Evolutionary conservation across 2,113 vertebrate species (phyloP).

Genomic region (Psilopogon haemacephalus): DNA sequence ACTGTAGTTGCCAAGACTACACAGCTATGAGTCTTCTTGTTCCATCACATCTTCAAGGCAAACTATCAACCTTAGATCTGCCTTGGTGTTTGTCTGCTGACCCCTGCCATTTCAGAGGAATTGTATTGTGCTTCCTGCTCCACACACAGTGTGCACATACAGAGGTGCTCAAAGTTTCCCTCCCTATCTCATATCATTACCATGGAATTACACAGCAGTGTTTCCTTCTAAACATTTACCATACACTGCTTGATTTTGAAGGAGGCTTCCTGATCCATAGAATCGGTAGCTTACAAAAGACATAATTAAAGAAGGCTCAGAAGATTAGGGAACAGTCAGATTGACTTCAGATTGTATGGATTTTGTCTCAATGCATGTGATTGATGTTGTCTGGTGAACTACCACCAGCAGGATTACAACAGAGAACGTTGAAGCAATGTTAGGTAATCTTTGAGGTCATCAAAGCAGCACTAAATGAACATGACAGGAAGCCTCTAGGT

Average conservation of each 20-base stretch:
- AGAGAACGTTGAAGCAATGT: background rate
- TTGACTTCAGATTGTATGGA: background rate
- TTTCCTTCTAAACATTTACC: background rate
- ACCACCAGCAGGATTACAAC: background rate
- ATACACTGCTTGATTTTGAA: background rate
- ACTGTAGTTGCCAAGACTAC: background rate
- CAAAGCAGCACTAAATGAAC: background rate
- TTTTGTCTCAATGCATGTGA: background rate
- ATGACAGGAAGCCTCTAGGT: background rate
- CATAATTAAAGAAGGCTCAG: background rate
- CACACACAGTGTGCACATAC: background rate
- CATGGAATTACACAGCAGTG: background rate
- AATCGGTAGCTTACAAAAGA: background rate
- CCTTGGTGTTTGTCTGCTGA: background rate
- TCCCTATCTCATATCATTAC: rapidly evolving
- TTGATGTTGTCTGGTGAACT: background rate
- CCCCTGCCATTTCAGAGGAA: background rate
- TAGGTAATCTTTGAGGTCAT: background rate
- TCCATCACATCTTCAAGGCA: background rate
- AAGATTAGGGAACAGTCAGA: background rate
- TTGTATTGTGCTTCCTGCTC: background rate
- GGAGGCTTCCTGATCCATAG: background rate
- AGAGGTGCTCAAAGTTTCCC: background rate
- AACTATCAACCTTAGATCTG: background rate
- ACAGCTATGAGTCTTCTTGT: background rate